Conservation (phyloP, 2,113 vertebrate genomes). For the Rutilus rutilus region DNA sequence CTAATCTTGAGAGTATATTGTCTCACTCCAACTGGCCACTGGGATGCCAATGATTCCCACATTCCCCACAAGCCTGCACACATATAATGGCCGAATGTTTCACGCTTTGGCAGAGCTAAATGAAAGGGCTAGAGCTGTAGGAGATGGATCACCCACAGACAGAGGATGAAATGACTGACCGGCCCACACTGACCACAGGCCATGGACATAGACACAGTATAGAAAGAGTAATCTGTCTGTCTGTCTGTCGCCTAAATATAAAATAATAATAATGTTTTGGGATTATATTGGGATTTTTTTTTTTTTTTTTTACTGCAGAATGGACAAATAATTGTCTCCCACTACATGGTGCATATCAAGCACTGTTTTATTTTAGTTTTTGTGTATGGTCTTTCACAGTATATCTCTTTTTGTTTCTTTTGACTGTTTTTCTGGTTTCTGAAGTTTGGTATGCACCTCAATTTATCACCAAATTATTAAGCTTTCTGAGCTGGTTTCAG, state of each 20-base stretch:
- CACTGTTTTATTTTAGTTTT: not conserved
- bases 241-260: too few species aligned
- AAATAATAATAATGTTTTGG: too few species aligned
- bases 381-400: not conserved
- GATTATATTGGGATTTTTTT: too few species aligned
- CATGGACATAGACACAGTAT: constrained; percentile 41
- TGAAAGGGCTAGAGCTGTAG: constrained; percentile 63
- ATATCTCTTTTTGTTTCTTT: not conserved
- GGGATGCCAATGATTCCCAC: constrained; percentile 39
- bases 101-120: constrained; percentile 75
- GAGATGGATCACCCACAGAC: constrained; percentile 71
- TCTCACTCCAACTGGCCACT: constrained; percentile 17
- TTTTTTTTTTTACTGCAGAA: too few species aligned
- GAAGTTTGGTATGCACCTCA: not conserved
- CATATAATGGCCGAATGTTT: constrained; percentile 73
- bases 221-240: not conserved
- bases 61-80: constrained; percentile 69
- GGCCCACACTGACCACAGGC: constrained; percentile 64
- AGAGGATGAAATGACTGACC: constrained; percentile 75
- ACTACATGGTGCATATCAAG: not conserved
- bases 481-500: not conserved
- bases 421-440: not conserved
- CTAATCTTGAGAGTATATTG: constrained; percentile 15
- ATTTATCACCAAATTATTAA: not conserved
- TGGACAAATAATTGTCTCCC: too few species aligned